These are phyloP conservation scores for Zalophus californianus DNA, from an alignment of 2,797 vertebrate genomes.

Conservation along the genomic window DNA sequence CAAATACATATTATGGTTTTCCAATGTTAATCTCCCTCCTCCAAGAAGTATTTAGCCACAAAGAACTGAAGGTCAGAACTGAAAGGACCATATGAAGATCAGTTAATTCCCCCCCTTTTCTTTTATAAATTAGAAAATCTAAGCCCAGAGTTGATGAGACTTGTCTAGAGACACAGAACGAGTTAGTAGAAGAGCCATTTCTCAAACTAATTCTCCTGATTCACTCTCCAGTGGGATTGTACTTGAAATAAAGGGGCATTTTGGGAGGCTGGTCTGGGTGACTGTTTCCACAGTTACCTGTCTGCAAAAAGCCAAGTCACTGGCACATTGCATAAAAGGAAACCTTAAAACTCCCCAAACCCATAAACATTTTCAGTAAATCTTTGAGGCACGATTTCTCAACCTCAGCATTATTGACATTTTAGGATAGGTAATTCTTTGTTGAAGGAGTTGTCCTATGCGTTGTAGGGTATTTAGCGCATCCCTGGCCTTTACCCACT, in stretches of 20 bases:
- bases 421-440: background rate
- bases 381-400: background rate
- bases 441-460: background rate
- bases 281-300: background rate
- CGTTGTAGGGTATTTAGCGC: background rate
- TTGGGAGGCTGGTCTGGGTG: background rate
- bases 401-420: background rate
- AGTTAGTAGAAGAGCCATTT: background rate
- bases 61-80: constrained; percentile 7
- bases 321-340: background rate
- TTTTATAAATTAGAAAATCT: background rate
- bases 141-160: background rate
- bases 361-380: background rate
- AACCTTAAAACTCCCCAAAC: background rate
- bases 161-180: background rate
- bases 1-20: constrained; percentile 31
- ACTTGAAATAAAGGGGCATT: background rate
- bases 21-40: background rate
- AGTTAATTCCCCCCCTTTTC: background rate
- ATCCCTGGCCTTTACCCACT: background rate
- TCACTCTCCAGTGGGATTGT: background rate
- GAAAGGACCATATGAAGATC: background rate
- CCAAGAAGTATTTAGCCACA: constrained; percentile 24
- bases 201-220: background rate
- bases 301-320: background rate